Evolutionary conservation across 2,888 invertebrate species (phyloP).

Genomic region (Onchidella celtica): DNA sequence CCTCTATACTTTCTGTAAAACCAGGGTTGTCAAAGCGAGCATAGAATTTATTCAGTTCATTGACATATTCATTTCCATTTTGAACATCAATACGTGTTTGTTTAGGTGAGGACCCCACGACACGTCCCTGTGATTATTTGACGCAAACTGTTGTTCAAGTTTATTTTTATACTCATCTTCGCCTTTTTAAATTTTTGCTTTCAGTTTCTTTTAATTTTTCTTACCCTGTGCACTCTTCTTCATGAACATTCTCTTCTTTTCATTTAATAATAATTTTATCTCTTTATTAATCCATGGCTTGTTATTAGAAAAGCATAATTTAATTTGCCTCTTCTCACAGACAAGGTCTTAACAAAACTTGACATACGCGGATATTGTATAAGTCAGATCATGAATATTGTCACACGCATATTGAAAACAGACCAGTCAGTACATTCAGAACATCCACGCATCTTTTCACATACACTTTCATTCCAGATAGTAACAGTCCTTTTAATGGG

Average conservation of each 20-base stretch:
- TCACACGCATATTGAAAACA: neutral
- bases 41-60: neutral
- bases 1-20: too few species aligned
- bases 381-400: neutral
- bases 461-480: neutral
- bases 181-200: neutral
- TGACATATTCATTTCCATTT: neutral
- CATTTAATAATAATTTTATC: neutral
- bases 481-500: neutral
- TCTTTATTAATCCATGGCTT: neutral
- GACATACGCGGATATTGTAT: neutral
- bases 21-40: neutral
- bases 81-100: neutral
- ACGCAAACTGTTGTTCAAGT: neutral
- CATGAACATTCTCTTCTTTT: neutral
- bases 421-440: neutral
- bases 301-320: neutral
- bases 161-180: neutral
- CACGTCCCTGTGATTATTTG: neutral
- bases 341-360: neutral
- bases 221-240: neutral
- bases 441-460: neutral
- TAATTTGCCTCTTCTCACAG: neutral
- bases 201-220: neutral
- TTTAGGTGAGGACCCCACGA: neutral